Evolutionary conservation across 2,797 vertebrate species (phyloP).

Genomic region (Xenopus petersii): DNA sequence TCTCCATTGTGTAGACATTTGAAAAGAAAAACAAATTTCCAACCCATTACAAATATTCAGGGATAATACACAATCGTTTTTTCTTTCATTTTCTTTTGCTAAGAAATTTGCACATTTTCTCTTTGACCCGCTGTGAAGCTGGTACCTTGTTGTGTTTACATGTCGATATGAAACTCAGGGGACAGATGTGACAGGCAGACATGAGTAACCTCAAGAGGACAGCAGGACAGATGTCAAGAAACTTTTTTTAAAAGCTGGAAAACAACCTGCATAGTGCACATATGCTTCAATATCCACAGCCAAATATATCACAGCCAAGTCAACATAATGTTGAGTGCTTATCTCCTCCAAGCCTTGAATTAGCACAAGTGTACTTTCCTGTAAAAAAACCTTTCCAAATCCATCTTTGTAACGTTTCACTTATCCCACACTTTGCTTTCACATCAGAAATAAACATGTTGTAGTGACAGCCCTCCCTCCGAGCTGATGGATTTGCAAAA

Average conservation of each 20-base stretch:
- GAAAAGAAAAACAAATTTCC: too few species aligned
- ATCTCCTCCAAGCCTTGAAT: conserved; percentile 38
- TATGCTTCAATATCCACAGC: conserved; percentile 46
- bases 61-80: too few species aligned
- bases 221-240: conserved; percentile 49
- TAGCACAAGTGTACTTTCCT: conserved; percentile 33
- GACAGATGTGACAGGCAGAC: conserved; percentile 47
- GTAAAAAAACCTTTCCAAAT: conserved; percentile 13
- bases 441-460: background rate
- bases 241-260: conserved; percentile 45
- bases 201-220: conserved; percentile 48
- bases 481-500: background rate
- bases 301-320: conserved; percentile 50
- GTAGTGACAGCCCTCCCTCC: background rate
- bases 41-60: too few species aligned
- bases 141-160: conserved; percentile 41
- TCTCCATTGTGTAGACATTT: too few species aligned
- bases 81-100: background rate
- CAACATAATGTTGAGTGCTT: conserved; percentile 42
- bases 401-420: conserved; percentile 18
- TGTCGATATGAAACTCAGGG: conserved; percentile 32
- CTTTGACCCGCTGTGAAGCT: conserved; percentile 29
- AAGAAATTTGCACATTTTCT: conserved; percentile 3
- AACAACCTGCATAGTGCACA: conserved; percentile 48
- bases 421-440: conserved; percentile 46